A percentile compares a stretch with the other conserved stretches of the same genome.
These are phyloP conservation scores for Epsilonema sp. DNA, from an alignment of 2,888 invertebrate genomes.

Conservation along the genomic window DNA sequence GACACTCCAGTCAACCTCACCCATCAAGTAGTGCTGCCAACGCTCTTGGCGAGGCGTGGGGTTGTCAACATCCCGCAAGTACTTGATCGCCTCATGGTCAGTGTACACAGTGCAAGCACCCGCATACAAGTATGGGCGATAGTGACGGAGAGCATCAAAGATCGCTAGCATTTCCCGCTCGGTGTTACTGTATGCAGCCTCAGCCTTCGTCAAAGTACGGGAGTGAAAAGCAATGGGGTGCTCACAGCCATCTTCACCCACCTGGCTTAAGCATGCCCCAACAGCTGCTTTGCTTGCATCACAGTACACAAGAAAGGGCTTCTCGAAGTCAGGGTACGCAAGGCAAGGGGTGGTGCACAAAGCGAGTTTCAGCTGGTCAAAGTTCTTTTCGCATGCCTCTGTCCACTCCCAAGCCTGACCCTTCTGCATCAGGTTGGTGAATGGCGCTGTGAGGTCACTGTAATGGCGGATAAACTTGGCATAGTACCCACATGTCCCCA, in stretches of 20 bases:
- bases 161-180: not conserved
- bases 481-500: not conserved
- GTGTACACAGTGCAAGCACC: not conserved
- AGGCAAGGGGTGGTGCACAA: slow-evolving; percentile 10
- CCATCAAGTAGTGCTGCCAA: too few species aligned
- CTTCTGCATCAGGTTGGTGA: not conserved
- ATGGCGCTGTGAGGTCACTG: not conserved
- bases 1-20: too few species aligned
- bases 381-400: slow-evolving; percentile 4
- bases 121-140: not conserved
- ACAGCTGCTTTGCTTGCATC: not conserved
- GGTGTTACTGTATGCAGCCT: not conserved
- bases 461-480: not conserved
- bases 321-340: slow-evolving; percentile 11
- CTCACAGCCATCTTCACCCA: not conserved
- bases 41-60: too few species aligned
- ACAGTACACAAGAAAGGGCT: not conserved
- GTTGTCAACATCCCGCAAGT: too few species aligned
- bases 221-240: not conserved
- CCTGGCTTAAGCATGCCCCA: not conserved
- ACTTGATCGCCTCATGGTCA: too few species aligned
- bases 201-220: not conserved
- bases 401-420: not conserved
- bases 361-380: slow-evolving; percentile 10
- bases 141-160: not conserved